These are phyloP conservation scores for Lepidurus packardi DNA, from an alignment of 1,140 invertebrate genomes.

Conservation along the genomic window DNA sequence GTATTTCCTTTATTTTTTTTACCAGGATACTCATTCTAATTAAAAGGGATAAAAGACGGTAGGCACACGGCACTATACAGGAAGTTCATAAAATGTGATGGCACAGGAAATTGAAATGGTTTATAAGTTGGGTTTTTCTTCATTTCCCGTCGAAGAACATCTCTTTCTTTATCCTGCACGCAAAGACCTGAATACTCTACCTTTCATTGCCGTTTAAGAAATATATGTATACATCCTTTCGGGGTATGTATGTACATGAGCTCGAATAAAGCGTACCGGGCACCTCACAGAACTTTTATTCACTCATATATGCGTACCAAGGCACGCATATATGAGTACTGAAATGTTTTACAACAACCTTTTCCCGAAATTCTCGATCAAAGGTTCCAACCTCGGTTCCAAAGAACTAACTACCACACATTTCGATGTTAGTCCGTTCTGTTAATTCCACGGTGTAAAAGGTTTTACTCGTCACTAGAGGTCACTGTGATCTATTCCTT, in stretches of 20 bases:
- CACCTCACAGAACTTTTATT: background rate
- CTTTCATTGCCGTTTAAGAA: background rate
- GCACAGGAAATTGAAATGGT: conserved; percentile 18
- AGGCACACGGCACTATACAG: background rate
- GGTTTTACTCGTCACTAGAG: too few relatives aligned
- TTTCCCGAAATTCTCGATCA: background rate
- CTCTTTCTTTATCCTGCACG: background rate
- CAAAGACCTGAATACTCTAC: background rate
- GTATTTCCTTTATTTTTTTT: background rate
- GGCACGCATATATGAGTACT: background rate
- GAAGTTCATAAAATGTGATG: background rate
- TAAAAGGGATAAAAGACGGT: background rate
- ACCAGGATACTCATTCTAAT: background rate
- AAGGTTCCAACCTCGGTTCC: background rate
- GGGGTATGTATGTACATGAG: background rate
- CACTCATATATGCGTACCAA: background rate
- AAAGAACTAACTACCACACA: background rate
- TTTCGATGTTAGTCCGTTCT: background rate
- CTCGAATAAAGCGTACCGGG: background rate
- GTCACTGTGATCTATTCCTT: too few relatives aligned
- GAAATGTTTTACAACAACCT: background rate
- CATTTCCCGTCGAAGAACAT: background rate
- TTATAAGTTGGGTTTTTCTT: background rate
- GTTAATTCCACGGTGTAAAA: too few relatives aligned
- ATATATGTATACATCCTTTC: background rate